These are phyloP conservation scores for Erethizon dorsatum DNA, from an alignment of 2,797 vertebrate species.

Conservation along the genomic window DNA sequence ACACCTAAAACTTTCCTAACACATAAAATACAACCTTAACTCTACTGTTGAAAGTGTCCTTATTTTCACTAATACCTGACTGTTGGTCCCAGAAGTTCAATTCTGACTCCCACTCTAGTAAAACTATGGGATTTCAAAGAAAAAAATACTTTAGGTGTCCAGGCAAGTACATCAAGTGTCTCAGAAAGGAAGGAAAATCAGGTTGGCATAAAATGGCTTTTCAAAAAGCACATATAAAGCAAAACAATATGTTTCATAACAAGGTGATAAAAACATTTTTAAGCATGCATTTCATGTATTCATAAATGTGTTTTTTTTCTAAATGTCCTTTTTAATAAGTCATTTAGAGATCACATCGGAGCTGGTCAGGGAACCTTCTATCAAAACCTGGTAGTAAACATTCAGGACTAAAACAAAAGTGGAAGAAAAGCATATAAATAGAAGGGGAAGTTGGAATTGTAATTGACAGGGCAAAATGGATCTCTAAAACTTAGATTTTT, in stretches of 20 bases:
- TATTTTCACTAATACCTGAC: neutral
- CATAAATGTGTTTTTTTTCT: neutral
- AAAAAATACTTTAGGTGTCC: neutral
- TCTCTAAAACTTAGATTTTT: neutral
- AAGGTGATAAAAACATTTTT: neutral
- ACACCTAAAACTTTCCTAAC: neutral
- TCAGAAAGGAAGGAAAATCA: slow-evolving; percentile 8
- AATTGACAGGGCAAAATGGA: neutral
- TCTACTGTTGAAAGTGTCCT: neutral
- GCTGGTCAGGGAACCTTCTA: neutral
- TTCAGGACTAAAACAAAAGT: neutral
- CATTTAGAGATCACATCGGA: neutral
- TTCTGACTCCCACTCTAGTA: neutral
- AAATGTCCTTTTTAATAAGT: neutral
- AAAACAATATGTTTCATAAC: neutral
- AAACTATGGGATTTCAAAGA: neutral
- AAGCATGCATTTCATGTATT: neutral
- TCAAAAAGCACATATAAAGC: neutral
- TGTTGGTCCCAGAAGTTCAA: neutral
- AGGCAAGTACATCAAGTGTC: neutral
- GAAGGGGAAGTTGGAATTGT: neutral
- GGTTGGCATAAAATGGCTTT: neutral
- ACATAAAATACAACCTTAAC: neutral
- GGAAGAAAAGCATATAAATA: neutral
- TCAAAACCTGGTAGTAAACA: neutral